Evolutionary conservation across 2,113 vertebrate species (phyloP).

Genomic region (Oophaga pumilio): DNA sequence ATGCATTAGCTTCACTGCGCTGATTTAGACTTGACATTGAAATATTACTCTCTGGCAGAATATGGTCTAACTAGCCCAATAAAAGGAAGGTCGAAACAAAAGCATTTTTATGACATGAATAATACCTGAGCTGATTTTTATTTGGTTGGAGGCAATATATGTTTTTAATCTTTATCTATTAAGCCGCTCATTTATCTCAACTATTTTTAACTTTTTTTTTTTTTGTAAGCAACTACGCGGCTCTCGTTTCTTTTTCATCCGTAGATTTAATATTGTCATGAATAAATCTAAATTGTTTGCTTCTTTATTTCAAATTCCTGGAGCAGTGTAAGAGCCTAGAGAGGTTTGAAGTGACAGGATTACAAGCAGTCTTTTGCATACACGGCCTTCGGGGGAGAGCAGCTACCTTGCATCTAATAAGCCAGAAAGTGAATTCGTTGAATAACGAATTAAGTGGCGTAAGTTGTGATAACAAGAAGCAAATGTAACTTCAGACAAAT

Average conservation of each 20-base stretch:
- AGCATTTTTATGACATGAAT: constrained; percentile 18
- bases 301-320: constrained; percentile 78
- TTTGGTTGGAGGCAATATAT: constrained; percentile 17
- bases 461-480: constrained; percentile 81
- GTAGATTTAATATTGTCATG: constrained; percentile 75
- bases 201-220: constrained; percentile 25
- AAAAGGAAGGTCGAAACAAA: constrained; percentile 23
- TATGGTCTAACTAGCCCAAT: not conserved
- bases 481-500: constrained; percentile 82
- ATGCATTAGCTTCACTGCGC: not conserved
- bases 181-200: constrained; percentile 10
- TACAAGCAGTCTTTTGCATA: constrained; percentile 85
- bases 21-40: constrained; percentile 38
- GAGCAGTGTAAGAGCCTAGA: constrained; percentile 75
- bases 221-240: constrained; percentile 60
- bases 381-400: constrained; percentile 80
- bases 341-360: constrained; percentile 83
- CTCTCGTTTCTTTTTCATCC: constrained; percentile 70
- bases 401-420: constrained; percentile 83
- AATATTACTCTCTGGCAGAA: constrained; percentile 25
- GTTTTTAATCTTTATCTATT: constrained; percentile 36
- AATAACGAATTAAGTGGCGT: constrained; percentile 83
- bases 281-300: constrained; percentile 81
- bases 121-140: constrained; percentile 4
- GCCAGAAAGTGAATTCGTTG: constrained; percentile 81